A percentile compares a stretch with the other conserved stretches of the same genome.
These are phyloP conservation scores for Brachyptera risi DNA, from an alignment of 2,888 invertebrate genomes.

Conservation along the genomic window DNA sequence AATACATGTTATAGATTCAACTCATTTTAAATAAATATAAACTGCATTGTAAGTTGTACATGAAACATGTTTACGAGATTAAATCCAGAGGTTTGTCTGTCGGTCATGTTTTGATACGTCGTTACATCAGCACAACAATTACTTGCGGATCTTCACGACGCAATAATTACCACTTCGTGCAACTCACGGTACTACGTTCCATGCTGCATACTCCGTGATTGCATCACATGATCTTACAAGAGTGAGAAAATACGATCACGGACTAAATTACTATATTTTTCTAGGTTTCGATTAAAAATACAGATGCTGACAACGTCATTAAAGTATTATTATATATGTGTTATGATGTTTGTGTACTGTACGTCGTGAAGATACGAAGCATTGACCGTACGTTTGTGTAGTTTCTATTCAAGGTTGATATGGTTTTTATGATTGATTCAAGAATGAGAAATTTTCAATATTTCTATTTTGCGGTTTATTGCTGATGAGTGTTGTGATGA, in stretches of 20 bases:
- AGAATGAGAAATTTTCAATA: too few relatives aligned
- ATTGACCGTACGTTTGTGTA: too few relatives aligned
- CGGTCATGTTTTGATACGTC: too few relatives aligned
- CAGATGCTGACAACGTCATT: neutral
- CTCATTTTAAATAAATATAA: neutral
- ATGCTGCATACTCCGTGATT: neutral
- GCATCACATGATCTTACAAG: neutral
- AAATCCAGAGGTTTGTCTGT: too few relatives aligned
- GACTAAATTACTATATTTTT: neutral
- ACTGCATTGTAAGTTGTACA: too few relatives aligned
- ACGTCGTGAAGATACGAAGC: too few relatives aligned
- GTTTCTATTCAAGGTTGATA: too few relatives aligned
- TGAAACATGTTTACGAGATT: too few relatives aligned
- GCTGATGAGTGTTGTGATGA: too few relatives aligned
- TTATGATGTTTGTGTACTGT: neutral
- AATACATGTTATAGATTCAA: too few relatives aligned
- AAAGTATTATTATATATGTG: neutral
- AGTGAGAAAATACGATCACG: slow-evolving; percentile 5
- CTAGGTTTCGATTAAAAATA: neutral
- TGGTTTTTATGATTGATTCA: too few relatives aligned
- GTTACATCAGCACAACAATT: neutral
- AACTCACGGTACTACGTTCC: neutral
- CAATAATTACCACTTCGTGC: neutral
- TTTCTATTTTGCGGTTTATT: too few relatives aligned
- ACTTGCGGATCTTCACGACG: neutral